Evolutionary conservation across 2,113 vertebrate species (phyloP).

Genomic region (Dicentrarchus labrax): DNA sequence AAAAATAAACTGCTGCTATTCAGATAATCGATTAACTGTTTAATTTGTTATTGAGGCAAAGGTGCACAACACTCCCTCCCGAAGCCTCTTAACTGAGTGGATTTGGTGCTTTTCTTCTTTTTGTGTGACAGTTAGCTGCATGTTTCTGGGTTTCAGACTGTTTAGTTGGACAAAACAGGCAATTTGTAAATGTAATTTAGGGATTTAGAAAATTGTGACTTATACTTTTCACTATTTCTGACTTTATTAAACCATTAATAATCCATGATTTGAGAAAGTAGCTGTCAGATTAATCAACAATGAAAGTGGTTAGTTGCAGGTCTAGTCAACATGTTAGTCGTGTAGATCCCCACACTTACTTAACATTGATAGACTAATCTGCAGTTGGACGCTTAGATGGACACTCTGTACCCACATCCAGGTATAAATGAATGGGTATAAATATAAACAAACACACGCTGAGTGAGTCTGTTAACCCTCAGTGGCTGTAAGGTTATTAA

Average conservation of each 20-base stretch:
- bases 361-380: neutral
- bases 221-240: neutral
- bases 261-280: neutral
- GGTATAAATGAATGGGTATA: neutral
- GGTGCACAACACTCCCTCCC: neutral
- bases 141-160: neutral
- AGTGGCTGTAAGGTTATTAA: conserved; percentile 4
- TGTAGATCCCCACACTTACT: neutral
- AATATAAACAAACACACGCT: neutral
- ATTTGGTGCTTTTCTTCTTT: neutral
- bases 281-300: neutral
- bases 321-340: neutral
- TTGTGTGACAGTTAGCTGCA: neutral
- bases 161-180: neutral
- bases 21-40: neutral
- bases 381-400: neutral
- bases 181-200: neutral
- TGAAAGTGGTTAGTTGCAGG: neutral
- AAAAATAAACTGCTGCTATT: too few species aligned
- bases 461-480: neutral
- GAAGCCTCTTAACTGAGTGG: neutral
- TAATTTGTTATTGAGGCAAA: neutral
- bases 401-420: neutral
- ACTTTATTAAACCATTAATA: neutral
- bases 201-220: neutral